Evolutionary conservation across 2,797 vertebrate genomes (phyloP).

Genomic region (Anguilla pacifica): DNA sequence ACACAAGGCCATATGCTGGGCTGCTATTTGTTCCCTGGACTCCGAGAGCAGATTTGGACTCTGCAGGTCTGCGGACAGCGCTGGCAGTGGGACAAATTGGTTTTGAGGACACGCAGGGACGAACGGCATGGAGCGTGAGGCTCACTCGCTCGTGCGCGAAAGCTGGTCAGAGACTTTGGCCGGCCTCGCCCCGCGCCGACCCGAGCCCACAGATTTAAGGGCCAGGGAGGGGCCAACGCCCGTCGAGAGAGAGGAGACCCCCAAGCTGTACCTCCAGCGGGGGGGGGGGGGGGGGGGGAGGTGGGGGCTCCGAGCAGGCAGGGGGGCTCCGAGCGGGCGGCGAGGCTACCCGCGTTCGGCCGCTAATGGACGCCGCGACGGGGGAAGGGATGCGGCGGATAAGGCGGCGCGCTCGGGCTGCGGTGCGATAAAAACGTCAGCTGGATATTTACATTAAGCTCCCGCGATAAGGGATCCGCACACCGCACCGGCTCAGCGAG

Average conservation of each 20-base stretch:
- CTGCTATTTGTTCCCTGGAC: not conserved
- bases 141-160: not conserved
- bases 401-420: not conserved
- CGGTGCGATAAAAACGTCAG: constrained; percentile 1
- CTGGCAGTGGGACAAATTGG: not conserved
- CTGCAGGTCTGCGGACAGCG: not conserved
- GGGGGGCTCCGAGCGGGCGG: not conserved
- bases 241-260: not conserved
- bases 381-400: not conserved
- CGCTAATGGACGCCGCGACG: not conserved
- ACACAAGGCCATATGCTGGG: not conserved
- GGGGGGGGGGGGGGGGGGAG: not conserved
- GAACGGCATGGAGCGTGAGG: not conserved
- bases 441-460: constrained; percentile 12
- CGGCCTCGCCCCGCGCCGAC: too few species aligned
- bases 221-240: not conserved
- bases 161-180: not conserved
- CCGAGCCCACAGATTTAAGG: not conserved
- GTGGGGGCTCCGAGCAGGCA: not conserved
- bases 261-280: not conserved
- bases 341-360: not conserved
- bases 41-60: not conserved
- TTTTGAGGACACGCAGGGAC: not conserved
- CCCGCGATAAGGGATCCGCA: not conserved
- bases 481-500: not conserved